Conservation (phyloP, 2,797 vertebrate genomes). For the Phoebastria nigripes region DNA sequence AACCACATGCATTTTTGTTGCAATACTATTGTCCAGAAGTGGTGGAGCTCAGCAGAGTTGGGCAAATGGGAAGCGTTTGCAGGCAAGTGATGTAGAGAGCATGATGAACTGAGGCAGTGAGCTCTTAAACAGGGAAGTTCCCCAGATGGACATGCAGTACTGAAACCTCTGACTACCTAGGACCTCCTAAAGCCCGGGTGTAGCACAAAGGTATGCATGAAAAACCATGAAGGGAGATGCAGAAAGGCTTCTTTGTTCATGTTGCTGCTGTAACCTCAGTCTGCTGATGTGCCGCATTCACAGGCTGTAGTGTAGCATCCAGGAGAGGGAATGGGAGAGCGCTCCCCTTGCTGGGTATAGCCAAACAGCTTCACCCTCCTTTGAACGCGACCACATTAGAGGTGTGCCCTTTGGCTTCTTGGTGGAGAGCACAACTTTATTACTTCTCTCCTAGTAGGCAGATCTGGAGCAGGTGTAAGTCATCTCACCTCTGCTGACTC, state of each 20-base stretch:
- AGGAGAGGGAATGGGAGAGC: not conserved
- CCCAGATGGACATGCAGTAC: rapidly evolving
- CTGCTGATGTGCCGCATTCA: not conserved
- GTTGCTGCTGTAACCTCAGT: not conserved
- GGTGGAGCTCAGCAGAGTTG: not conserved
- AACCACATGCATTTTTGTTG: rapidly evolving
- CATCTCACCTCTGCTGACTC: not conserved
- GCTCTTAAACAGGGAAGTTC: not conserved
- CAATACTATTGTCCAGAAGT: not conserved
- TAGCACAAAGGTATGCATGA: not conserved
- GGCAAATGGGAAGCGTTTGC: not conserved
- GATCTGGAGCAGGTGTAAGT: not conserved
- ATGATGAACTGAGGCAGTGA: rapidly evolving
- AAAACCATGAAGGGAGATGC: not conserved
- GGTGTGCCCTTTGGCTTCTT: not conserved
- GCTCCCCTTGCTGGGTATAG: not conserved
- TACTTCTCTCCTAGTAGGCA: not conserved
- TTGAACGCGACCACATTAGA: not conserved
- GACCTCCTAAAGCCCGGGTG: not conserved
- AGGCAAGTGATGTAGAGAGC: not conserved
- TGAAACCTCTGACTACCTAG: not conserved
- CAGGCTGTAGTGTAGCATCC: not conserved
- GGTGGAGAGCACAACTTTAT: not conserved
- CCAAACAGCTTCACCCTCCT: not conserved
- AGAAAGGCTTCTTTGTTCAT: not conserved